Base-by-base conservation (phyloP, 2,888 invertebrate genomes). In the Drosophila nigricruria region DNA sequence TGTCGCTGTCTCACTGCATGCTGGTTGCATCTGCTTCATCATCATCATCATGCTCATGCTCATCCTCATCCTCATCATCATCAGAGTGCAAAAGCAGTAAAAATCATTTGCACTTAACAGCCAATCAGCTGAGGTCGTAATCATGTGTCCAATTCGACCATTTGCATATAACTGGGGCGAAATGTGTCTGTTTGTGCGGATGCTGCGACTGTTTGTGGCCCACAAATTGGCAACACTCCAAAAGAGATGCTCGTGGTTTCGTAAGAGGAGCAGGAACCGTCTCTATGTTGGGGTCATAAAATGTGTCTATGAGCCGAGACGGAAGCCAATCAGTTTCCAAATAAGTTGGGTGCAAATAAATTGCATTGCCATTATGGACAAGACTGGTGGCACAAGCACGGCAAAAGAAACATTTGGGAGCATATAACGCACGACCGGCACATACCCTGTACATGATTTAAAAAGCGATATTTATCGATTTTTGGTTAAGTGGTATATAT, bases 311-410 rank as follows among this genome's bases (percentile, higher is more conserved):
- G 59, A 45, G 69, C 59, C 69, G 59, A 73, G 59, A 65, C 78
- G 78, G 65, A 74, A 74, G 77, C 79, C 79, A 77, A 77, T 79
- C 77, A 74, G 79, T n/a, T 66, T 36, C 70, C 69, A 74, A 77
- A 79, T 79, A 86, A 89, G 87, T 88, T 88, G 76, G 77, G 58
- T 78, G 77, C 84, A 83, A 86, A 88, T 88, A 86, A 88, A 87
- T 86, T 81, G 76, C 73, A 73, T 50, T 66, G 57, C 60, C 81
- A 85, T 80, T 77, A 74, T 77, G 75, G 63, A 60, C 75, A 72
- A 54, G 62, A 50, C 66, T 53, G 25, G 30, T 42, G n/a, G n/a
- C n/a, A n/a, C 12, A 20, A 62, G 2, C 36, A 6, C 27, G n/a
- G 6, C 8, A 30, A 30, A 10, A 34, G n/a, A 38, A 36, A 6